Base-by-base conservation (phyloP, 2,113 vertebrate species). In the Eleginops maclovinus region DNA sequence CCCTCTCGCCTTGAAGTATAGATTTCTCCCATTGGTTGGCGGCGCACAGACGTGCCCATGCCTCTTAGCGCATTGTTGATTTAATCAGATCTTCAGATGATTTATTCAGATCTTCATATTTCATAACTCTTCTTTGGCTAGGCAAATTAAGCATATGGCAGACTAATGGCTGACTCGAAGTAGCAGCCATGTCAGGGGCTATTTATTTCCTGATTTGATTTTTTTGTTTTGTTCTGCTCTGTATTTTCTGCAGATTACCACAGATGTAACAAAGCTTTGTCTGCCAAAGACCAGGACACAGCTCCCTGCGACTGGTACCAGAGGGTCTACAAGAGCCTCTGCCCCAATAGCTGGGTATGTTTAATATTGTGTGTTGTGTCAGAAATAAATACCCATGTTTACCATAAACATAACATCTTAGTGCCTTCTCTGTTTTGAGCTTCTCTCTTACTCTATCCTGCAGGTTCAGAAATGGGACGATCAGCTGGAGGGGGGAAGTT, bases 191-290 rank as follows among this genome's bases (percentile, higher is more conserved):
- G 31, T 36, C 31, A 36, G 31, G 31, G 31, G n/a, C n/a, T 36
- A 8, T 36, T 72, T 16, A 4, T 21, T 22, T 47, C 41, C 50
- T 9, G n/a, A 19, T 44, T 12, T 31, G 28, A 50, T 28, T 12
- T 12, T 62, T 5, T n/a, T n/a, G n/a, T n/a, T n/a, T n/a, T n/a
- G n/a, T 58, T 26, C 28, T 3, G 26, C 2, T 53, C n/a, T 60
- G 9, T 64, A 3, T 40, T 5, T 40, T 5, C n/a, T 0, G 41
- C 72, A 78, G 91, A 94, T 54, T 96, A 95, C 88, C 93, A 90
- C 68, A 93, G 95, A 81, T 96, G 93, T 83, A 93, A 81, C 87
- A 96, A 94, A 62, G 91, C 74, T 7, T 87, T 93, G 84, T 44
- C 90, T 1, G 87, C 79, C 36, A 92, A 93, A 81, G 91, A 88